Evolutionary conservation across 2,888 invertebrate genomes (phyloP), one percentile per base, ranked within the genome.

Genomic region (Petrophora chlorosata): DNA sequence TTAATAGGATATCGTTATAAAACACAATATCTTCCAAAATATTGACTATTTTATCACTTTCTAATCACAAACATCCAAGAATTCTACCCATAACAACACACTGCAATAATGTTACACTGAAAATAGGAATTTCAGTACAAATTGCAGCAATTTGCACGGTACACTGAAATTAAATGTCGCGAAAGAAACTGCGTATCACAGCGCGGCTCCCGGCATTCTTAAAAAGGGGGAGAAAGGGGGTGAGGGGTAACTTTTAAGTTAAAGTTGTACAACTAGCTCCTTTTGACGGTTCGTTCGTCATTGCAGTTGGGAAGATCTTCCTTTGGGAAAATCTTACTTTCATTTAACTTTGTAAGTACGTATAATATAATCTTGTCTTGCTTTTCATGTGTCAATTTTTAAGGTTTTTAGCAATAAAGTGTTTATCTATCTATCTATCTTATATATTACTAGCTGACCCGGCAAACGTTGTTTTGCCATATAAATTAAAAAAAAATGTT

Each of bases 181-280:
- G 51, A 51, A 47, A 42, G 48, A 48, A 48, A 42, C 30, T 42
- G 33, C 34, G 41, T 49, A 35, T 55, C 43, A 55, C 38, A 14
- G 41, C 26, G 28, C 39, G 28, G 17, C 28, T 30, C 28, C 19
- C 35, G 12, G 25, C 41, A 47, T 41, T 47, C 47, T 30, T 41
- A 7, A 29, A 33, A 15, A 26, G 32, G 38, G 46, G 36, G 33
- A 8, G 23, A 10, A 23, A 13, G 17, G 29, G 26, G 19, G 15
- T 9, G 8, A 13, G 34, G 32, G 29, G 13, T 10, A 28, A 33
- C 9, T 26, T 32, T 17, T 8, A 46, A 39, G 16, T 39, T 38
- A 26, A 46, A 46, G 22, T 46, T 34, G 36, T 19, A 33, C 17
- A 23, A 35, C 28, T 23, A 29, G 17, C 15, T 5, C n/a, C n/a